These are phyloP conservation scores for Orbicella faveolata DNA, from an alignment of 64 coral and sea anemone genomes.

Conservation along the genomic window DNA sequence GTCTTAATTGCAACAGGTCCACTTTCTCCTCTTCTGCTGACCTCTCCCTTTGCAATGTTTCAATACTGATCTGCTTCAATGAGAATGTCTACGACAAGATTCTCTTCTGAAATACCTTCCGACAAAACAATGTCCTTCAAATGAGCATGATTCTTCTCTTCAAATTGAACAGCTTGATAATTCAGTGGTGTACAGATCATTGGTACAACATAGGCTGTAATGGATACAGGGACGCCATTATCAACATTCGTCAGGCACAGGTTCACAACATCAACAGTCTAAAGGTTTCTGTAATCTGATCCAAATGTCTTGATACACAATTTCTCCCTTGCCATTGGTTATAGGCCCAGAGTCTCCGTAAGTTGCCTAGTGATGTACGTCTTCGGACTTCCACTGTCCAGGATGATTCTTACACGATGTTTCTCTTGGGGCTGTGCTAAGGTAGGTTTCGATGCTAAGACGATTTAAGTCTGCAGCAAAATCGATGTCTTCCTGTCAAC, in stretches of 20 bases:
- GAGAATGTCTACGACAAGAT: slow-evolving; percentile 43
- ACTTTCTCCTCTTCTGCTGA: slow-evolving; percentile 26
- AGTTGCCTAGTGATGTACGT: too few species aligned
- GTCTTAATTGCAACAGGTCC: slow-evolving; percentile 61
- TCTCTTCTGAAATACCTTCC: slow-evolving; percentile 15
- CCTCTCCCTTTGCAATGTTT: slow-evolving; percentile 41
- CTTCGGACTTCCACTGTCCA: too few species aligned
- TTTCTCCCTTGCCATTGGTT: too few species aligned
- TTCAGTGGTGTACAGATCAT: slow-evolving; percentile 55
- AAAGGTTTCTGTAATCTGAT: too few species aligned
- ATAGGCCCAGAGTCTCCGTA: too few species aligned
- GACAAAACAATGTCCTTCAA: slow-evolving; percentile 24
- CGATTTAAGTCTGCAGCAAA: slow-evolving; percentile 36
- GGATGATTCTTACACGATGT: too few species aligned
- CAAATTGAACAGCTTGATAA: slow-evolving; percentile 56
- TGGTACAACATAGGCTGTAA: slow-evolving; percentile 58
- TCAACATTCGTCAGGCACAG: slow-evolving; percentile 31
- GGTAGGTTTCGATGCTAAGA: slow-evolving; percentile 15
- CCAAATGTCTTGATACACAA: too few species aligned
- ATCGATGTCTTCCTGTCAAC: too few species aligned
- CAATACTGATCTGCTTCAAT: slow-evolving; percentile 66
- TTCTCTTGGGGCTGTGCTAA: too few species aligned
- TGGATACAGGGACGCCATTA: not conserved
- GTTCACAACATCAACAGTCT: slow-evolving; percentile 59
- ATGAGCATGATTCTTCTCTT: slow-evolving; percentile 31